A percentile compares a stretch with the other conserved stretches of the same genome.
Conservation (phyloP, 2,797 vertebrate species). For the Poecilia gillii region DNA sequence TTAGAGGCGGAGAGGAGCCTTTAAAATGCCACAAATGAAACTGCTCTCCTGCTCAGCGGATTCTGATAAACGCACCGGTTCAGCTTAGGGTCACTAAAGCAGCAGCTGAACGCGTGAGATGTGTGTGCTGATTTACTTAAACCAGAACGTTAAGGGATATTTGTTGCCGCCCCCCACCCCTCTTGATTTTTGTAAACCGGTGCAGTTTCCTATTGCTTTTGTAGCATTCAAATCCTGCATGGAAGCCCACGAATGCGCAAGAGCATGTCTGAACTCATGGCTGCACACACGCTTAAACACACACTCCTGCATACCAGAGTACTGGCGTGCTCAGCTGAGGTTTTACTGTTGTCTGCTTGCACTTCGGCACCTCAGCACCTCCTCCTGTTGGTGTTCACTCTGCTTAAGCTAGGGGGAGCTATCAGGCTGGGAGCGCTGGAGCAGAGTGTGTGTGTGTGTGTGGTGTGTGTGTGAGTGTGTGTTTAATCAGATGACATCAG, state of each 20-base stretch:
- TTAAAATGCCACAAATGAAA: slow-evolving; percentile 31
- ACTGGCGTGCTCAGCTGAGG: slow-evolving; percentile 34
- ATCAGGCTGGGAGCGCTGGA: slow-evolving; percentile 80
- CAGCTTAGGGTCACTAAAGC: neutral
- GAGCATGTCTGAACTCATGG: slow-evolving; percentile 11
- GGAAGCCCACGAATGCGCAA: slow-evolving; percentile 1
- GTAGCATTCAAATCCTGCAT: slow-evolving; percentile 4
- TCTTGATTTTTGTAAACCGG: neutral
- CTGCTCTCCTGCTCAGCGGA: neutral
- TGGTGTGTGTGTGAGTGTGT: slow-evolving; percentile 2
- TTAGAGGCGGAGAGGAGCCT: slow-evolving; percentile 42
- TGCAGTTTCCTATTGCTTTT: slow-evolving; percentile 5
- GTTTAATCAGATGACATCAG: slow-evolving; percentile 67
- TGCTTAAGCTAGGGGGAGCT: slow-evolving; percentile 92
- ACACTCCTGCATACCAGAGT: slow-evolving; percentile 45
- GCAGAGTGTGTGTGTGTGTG: slow-evolving; percentile 22
- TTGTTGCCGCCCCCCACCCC: neutral
- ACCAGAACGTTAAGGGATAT: neutral
- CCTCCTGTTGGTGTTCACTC: neutral
- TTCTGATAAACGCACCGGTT: slow-evolving; percentile 11
- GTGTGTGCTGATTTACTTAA: neutral
- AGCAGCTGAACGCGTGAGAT: neutral
- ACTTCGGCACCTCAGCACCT: neutral
- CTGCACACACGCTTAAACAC: slow-evolving; percentile 20
- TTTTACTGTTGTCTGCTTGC: slow-evolving; percentile 30